Conservation (phyloP, 2,888 invertebrate species). For the Nomada fucata region DNA sequence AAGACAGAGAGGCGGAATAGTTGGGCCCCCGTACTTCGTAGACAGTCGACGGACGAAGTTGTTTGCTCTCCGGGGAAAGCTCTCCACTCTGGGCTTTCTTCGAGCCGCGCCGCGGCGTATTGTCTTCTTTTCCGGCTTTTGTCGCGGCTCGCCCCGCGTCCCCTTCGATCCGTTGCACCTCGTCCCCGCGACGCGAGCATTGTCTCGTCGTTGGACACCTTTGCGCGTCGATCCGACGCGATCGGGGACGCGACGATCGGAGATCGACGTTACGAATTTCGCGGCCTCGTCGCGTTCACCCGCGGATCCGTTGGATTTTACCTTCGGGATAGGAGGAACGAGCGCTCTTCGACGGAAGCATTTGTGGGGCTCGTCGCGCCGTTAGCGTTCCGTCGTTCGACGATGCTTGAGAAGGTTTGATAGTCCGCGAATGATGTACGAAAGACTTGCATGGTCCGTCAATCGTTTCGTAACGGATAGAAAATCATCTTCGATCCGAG, state of each 20-base stretch:
- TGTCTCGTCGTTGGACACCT: constrained; percentile 32
- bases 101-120: constrained; percentile 38
- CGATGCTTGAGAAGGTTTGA: no score
- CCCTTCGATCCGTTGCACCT: constrained; percentile 3
- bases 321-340: no score
- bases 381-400: no score
- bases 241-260: constrained; percentile 29
- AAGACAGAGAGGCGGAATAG: not conserved
- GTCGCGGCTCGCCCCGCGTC: constrained; percentile 33
- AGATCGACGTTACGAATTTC: constrained; percentile 29
- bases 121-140: constrained; percentile 51
- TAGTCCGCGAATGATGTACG: no score
- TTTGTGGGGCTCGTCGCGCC: no score
- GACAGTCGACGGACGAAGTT: constrained; percentile 26
- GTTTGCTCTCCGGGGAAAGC: constrained; percentile 50
- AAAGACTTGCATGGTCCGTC: no score
- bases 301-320: no score
- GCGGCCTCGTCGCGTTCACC: not conserved
- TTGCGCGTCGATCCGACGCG: constrained; percentile 31
- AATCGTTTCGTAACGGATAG: no score
- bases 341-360: no score
- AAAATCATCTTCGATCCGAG: no score
- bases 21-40: constrained; percentile 7
- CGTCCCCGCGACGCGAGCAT: constrained; percentile 4
- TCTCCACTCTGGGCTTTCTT: constrained; percentile 54